Evolutionary conservation across 2,888 invertebrate genomes (phyloP), one percentile per base, ranked within the genome.

Genomic region (Enchytraeus crypticus): DNA sequence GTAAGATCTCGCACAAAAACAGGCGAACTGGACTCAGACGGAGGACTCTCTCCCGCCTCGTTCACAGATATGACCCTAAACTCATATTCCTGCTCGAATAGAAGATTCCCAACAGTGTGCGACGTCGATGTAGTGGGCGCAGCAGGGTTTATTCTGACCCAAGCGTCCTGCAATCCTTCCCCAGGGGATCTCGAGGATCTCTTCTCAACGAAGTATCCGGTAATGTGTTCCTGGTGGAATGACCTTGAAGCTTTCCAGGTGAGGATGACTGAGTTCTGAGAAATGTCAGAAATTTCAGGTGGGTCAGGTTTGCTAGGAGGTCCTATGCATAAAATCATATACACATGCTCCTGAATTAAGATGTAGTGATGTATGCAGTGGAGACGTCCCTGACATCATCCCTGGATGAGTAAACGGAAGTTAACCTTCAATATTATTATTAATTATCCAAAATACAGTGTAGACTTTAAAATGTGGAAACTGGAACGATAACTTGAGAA

Each of bases 51-150:
- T 26, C 98, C 98, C 65, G 81, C 81, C 66, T 93, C 95, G 79
- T 98, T 98, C 38, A 92, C 92, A 3, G 97, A 97, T 84, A 91
- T 90, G 11, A 97, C 88, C 71, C 97, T 85, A 84, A 98, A 98
- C 75, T 92, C 84, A 75, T 99, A 98, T 81, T 97, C 95, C 76
- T 93, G 92, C 67, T 93, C 90, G 78, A 96, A 95, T 1, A 90
- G 89, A 61, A 98, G 82, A 0, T 96, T 96, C 79, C 93, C 95
- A 0, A 95, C 92, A 53, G 87, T 87, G 78, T 89, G 92, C 27
- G 82, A 84, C 0, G 89, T 88, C 18, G 49, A 8, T 23, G 8
- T 14, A 23, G 21, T 23, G 11, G 49, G 49, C 8, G 21, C 49
- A 8, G 8, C 14, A 23, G 49, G 26, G 26, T 47, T 47, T 8